phyloP scores from a whole-genome alignment of 2,113 vertebrate species.

The Motacilla tschutschensis region DNA sequence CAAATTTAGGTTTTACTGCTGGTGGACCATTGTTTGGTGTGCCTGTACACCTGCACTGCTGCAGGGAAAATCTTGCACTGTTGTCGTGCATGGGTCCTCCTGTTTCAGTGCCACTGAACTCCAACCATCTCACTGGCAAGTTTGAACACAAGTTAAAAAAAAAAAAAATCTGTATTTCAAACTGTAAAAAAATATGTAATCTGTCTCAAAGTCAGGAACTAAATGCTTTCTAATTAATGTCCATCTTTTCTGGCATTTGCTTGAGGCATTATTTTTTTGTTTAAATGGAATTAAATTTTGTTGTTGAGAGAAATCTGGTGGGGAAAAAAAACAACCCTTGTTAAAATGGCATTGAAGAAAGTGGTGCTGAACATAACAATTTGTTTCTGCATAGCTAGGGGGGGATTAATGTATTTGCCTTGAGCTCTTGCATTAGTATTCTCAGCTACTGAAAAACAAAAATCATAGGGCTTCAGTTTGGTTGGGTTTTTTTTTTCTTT shows the following conservation, averaged over 20 bases:
- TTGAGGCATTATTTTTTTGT: slow-evolving; percentile 13
- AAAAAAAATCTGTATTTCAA: neutral
- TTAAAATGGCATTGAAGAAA: slow-evolving; percentile 46
- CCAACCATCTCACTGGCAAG: neutral
- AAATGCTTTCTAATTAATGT: neutral
- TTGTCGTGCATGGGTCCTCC: neutral
- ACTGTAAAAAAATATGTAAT: neutral
- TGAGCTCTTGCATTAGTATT: slow-evolving; percentile 55
- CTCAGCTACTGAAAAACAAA: slow-evolving; percentile 20
- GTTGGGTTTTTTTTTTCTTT: neutral
- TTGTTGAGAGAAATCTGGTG: slow-evolving; percentile 22
- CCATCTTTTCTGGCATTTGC: neutral
- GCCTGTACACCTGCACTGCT: neutral
- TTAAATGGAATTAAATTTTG: slow-evolving; percentile 47
- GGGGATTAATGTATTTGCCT: slow-evolving; percentile 43
- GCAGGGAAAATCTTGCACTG: neutral
- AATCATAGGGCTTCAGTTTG: neutral
- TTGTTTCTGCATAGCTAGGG: slow-evolving; percentile 1
- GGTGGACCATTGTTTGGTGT: neutral
- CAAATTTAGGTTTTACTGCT: neutral
- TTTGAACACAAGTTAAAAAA: neutral
- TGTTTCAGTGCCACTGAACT: neutral
- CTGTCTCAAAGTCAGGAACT: neutral
- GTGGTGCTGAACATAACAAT: neutral
- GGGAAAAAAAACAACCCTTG: neutral